phyloP scores from a whole-genome alignment of 1,140 invertebrate species.

The Mesaphorura yosii region DNA sequence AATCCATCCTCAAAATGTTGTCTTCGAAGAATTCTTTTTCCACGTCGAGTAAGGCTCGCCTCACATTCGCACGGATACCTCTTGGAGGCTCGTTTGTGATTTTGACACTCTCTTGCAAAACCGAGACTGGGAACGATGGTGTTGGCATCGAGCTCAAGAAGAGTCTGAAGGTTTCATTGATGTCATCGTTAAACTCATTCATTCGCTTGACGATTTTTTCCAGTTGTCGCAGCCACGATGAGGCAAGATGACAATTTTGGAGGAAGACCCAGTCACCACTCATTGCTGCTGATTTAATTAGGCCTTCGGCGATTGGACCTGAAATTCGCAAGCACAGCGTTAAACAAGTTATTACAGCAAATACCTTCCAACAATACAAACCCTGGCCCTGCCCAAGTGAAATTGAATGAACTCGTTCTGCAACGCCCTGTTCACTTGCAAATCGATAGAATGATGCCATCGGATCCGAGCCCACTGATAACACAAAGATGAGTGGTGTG shows the following conservation, averaged over 20 bases:
- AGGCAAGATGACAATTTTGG: conserved; percentile 56
- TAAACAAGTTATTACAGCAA: too few species aligned
- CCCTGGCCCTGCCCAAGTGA: conserved; percentile 82
- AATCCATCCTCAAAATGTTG: too few species aligned
- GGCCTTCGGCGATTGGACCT: conserved; percentile 62
- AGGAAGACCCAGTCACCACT: conserved; percentile 73
- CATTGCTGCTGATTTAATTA: conserved; percentile 58
- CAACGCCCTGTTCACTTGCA: conserved; percentile 64
- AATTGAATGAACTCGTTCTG: conserved; percentile 63
- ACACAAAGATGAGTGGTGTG: conserved; percentile 72
- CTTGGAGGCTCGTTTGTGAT: conserved; percentile 87
- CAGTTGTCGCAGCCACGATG: conserved; percentile 74
- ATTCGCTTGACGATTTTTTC: conserved; percentile 58
- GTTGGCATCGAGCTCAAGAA: conserved; percentile 79
- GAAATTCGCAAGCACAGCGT: too few species aligned
- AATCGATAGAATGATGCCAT: conserved; percentile 66
- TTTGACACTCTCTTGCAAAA: conserved; percentile 83
- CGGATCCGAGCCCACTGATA: conserved; percentile 85
- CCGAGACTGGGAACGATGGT: conserved; percentile 72
- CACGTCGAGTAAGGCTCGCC: conserved; percentile 65
- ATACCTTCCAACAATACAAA: conserved; percentile 33
- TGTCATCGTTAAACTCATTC: conserved; percentile 45
- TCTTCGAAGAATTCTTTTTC: conserved; percentile 66
- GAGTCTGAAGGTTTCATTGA: conserved; percentile 62
- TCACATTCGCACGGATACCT: conserved; percentile 61